Conservation (phyloP, 2,888 invertebrate genomes). For the Allophyes oxyacanthae region DNA sequence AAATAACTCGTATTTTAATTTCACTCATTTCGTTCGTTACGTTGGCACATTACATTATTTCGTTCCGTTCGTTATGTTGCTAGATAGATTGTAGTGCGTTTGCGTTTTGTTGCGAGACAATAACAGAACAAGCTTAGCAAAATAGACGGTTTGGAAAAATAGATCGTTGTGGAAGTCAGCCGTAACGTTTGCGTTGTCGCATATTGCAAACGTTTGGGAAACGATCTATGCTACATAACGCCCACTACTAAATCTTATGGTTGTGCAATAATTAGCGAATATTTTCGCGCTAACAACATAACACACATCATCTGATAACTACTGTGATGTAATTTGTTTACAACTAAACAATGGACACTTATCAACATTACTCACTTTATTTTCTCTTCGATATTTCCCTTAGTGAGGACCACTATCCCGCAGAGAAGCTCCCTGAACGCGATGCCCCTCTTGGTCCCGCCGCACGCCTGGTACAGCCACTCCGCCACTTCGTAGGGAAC, state of each 20-base stretch:
- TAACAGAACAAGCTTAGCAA: too few relatives aligned
- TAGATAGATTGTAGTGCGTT: too few relatives aligned
- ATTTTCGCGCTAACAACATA: slow-evolving; percentile 33
- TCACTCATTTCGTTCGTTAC: too few relatives aligned
- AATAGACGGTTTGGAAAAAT: too few relatives aligned
- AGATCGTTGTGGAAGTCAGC: too few relatives aligned
- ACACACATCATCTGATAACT: slow-evolving; percentile 25
- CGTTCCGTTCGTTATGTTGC: too few relatives aligned
- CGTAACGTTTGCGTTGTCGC: too few relatives aligned
- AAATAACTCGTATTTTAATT: too few relatives aligned
- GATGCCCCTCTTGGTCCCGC: slow-evolving; percentile 95
- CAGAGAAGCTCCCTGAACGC: slow-evolving; percentile 95
- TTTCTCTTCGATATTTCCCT: slow-evolving; percentile 95
- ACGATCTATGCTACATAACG: too few relatives aligned
- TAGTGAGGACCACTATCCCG: slow-evolving; percentile 95
- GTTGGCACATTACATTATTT: too few relatives aligned
- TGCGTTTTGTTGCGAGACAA: too few relatives aligned
- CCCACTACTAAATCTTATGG: slow-evolving; percentile 4
- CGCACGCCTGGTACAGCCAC: slow-evolving; percentile 95
- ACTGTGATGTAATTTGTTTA: slow-evolving; percentile 61
- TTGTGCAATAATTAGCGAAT: slow-evolving; percentile 10
- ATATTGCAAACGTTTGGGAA: too few relatives aligned
- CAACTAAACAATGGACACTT: slow-evolving; percentile 39
- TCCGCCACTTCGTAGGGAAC: slow-evolving; percentile 95
- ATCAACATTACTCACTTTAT: slow-evolving; percentile 88